Conservation (phyloP, 2,888 invertebrate genomes). For the Coremacera marginata region DNA sequence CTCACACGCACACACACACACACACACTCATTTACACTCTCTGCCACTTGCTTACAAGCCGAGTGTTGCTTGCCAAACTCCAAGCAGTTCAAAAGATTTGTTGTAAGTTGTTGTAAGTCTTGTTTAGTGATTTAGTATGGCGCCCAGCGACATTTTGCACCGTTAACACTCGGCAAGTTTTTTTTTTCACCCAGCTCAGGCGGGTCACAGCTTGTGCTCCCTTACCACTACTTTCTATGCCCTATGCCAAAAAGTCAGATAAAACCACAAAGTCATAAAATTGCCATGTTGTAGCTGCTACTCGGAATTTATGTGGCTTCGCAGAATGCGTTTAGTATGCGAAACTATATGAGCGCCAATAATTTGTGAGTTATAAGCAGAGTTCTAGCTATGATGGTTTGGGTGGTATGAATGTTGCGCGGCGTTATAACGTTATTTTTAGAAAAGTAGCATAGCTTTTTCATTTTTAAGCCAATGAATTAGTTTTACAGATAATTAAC, state of each 20-base stretch:
- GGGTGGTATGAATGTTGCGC: background rate
- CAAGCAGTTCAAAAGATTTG: background rate
- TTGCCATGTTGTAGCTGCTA: conserved; percentile 50
- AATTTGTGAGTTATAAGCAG: too few species aligned
- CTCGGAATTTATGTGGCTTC: conserved; percentile 13
- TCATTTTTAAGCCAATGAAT: background rate
- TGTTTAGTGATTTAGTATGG: conserved; percentile 42
- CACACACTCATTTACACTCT: background rate
- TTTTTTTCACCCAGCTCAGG: too few species aligned
- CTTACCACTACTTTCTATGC: background rate
- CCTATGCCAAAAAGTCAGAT: conserved; percentile 27
- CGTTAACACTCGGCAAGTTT: conserved; percentile 19
- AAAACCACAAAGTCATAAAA: conserved; percentile 67
- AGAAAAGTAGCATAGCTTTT: background rate
- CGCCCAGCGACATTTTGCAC: conserved; percentile 33
- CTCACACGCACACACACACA: background rate
- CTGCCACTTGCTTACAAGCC: background rate
- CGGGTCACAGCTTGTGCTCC: conserved; percentile 11
- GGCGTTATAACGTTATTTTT: background rate
- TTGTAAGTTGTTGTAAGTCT: conserved; percentile 19
- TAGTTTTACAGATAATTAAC: background rate
- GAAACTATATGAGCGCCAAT: background rate
- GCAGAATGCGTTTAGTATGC: background rate
- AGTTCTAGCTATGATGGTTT: too few species aligned
- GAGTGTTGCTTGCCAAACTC: conserved; percentile 22